Percentiles rank a stretch among this genome's conserved stretches.
Evolutionary conservation across 2,113 vertebrate genomes (phyloP).

Genomic region (Ictalurus punctatus): DNA sequence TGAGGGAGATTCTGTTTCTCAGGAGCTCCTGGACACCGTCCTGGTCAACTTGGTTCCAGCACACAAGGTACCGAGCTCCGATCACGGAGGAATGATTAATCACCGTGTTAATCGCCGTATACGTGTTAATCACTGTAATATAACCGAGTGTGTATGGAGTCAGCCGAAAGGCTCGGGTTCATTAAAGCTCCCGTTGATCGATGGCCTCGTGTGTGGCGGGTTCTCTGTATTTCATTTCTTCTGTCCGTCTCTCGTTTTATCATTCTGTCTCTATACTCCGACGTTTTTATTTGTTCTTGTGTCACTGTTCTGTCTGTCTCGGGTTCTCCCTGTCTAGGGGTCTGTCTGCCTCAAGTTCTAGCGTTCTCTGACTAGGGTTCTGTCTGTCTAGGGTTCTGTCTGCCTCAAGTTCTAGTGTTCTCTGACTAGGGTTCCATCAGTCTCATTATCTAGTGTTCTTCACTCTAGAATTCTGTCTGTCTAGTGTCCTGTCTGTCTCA

Average conservation of each 20-base stretch:
- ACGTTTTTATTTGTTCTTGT: not conserved
- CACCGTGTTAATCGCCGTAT: not conserved
- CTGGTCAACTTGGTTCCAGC: constrained; percentile 96
- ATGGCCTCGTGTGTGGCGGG: not conserved
- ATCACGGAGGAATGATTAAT: not conserved
- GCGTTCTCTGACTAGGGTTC: not conserved
- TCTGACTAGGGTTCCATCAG: not conserved
- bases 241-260: not conserved
- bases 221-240: not conserved
- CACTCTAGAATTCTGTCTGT: not conserved
- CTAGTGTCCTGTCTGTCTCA: not conserved
- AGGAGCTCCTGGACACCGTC: constrained; percentile 96
- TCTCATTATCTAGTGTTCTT: too few species aligned
- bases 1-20: constrained; percentile 96
- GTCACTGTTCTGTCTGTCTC: not conserved
- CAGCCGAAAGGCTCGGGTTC: not conserved
- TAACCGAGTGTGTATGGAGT: not conserved
- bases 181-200: not conserved
- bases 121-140: not conserved
- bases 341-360: not conserved
- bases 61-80: constrained; percentile 83
- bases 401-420: not conserved
- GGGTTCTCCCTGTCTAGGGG: not conserved
- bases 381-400: not conserved
- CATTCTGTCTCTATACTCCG: not conserved